Evolutionary conservation across 2,888 invertebrate species (phyloP).

Genomic region (Plebejus anna): DNA sequence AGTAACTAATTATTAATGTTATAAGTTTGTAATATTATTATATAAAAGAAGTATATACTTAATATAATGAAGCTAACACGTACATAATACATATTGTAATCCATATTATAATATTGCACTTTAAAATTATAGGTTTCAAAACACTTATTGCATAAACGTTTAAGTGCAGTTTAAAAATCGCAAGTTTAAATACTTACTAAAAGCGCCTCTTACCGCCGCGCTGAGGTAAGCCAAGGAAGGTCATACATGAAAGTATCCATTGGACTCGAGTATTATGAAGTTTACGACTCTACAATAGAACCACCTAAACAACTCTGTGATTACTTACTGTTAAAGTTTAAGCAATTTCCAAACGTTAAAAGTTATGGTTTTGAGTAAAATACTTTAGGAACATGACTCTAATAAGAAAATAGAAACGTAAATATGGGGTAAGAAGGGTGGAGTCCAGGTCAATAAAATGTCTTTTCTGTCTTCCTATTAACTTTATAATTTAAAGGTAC

Average conservation of each 20-base stretch:
- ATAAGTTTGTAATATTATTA: too few relatives aligned
- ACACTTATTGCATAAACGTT: not conserved
- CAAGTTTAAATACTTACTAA: slow-evolving; percentile 14
- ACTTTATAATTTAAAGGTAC: too few relatives aligned
- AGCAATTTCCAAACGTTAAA: slow-evolving; percentile 23
- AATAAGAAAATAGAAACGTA: not conserved
- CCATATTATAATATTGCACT: not conserved
- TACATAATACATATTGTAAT: too few relatives aligned
- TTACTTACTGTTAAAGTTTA: slow-evolving; percentile 21
- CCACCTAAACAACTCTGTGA: slow-evolving; percentile 28
- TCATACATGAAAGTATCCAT: slow-evolving; percentile 21
- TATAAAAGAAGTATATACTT: too few relatives aligned
- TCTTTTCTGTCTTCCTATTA: too few relatives aligned
- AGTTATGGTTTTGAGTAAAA: not conserved
- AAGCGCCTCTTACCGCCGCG: not conserved
- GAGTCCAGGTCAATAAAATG: too few relatives aligned
- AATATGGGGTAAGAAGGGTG: not conserved
- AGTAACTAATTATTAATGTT: too few relatives aligned
- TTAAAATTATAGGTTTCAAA: not conserved
- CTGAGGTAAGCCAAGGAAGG: not conserved
- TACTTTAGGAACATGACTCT: not conserved
- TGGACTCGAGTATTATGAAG: slow-evolving; percentile 21
- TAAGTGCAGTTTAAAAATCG: not conserved
- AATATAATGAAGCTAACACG: too few relatives aligned
- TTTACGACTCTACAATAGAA: slow-evolving; percentile 35